Base-by-base conservation (phyloP, 2,888 invertebrate species). In the Catocala nupta region DNA sequence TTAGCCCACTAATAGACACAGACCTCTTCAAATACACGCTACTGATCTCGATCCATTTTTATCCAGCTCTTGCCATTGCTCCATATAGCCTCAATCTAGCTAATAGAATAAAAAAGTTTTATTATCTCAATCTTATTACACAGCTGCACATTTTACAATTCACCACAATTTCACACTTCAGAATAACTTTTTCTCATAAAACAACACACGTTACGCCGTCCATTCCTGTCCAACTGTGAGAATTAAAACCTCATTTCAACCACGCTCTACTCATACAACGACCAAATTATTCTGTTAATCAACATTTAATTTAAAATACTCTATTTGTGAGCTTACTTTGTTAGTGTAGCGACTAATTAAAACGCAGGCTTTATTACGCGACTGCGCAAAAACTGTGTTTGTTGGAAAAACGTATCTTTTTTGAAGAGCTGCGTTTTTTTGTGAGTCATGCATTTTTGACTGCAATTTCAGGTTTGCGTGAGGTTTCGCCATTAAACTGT, bases 301-400 rank as follows among this genome's bases (percentile, higher is more conserved):
- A 76, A 70, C 62, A 73, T 74, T 76, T 70, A 62, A 73, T 73
- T 67, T 67, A 70, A 70, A 76, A 72, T 67, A 55, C 67, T 57
- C 59, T 73, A 65, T 71, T 75, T 65, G 57, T 60, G 47, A 53
- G 55, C 57, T 59, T 43, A 70, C 61, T 70, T 76, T 53, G 67
- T 70, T 76, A 70, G 63, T 58, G 44, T 12, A 54, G 33, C 52
- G n/a, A 54, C 60, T 53, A 55, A 63, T 63, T 59, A 52, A 75
- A 68, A 62, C 47, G 55, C 59, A 58, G 9, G 59, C 47, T 61
- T 55, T 45, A 47, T 59, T 63, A 45, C 13, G 13, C n/a, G 5
- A 16, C 44, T 43, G 56, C 57, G 48, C 25, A 47, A 55, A 65
- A 70, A 52, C 42, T 36, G 12, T 49, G 16, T 34, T 49, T 36